phyloP scores from a whole-genome alignment of 2,888 invertebrate genomes.

The Allophyes oxyacanthae region DNA sequence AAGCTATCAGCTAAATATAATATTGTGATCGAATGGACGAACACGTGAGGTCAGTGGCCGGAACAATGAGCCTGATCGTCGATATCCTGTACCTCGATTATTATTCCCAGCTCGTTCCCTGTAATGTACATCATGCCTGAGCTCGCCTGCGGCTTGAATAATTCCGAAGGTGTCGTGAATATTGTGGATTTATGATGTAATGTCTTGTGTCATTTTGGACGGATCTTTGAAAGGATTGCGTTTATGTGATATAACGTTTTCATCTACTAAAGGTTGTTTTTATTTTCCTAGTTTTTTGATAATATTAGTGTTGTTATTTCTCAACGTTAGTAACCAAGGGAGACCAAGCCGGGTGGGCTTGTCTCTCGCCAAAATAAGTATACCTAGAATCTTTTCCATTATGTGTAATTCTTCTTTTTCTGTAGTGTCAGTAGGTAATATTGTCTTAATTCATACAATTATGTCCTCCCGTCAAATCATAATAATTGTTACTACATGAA shows the following conservation, averaged over 20 bases:
- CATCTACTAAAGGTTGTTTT: too few relatives aligned
- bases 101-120: conserved; percentile 42
- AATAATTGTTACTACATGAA: conserved; percentile 6
- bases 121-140: conserved; percentile 4
- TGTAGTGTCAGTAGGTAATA: too few relatives aligned
- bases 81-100: conserved; percentile 66
- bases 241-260: not conserved
- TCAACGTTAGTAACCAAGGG: too few relatives aligned
- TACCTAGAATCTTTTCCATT: too few relatives aligned
- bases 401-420: too few relatives aligned
- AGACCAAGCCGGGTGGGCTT: too few relatives aligned
- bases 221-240: conserved; percentile 8
- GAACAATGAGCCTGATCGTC: conserved; percentile 64
- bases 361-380: too few relatives aligned
- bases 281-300: too few relatives aligned
- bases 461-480: too few relatives aligned
- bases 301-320: too few relatives aligned
- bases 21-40: conserved; percentile 8
- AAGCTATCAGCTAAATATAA: not conserved
- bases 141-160: conserved; percentile 20
- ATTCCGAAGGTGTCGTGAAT: conserved; percentile 4
- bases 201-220: conserved; percentile 10
- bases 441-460: too few relatives aligned
- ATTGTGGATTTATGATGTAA: conserved; percentile 30
- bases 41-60: conserved; percentile 56